Percentiles rank a stretch among this genome's conserved stretches.
phyloP scores from a whole-genome alignment of 2,113 vertebrate species.

The Xenus cinereus region DNA sequence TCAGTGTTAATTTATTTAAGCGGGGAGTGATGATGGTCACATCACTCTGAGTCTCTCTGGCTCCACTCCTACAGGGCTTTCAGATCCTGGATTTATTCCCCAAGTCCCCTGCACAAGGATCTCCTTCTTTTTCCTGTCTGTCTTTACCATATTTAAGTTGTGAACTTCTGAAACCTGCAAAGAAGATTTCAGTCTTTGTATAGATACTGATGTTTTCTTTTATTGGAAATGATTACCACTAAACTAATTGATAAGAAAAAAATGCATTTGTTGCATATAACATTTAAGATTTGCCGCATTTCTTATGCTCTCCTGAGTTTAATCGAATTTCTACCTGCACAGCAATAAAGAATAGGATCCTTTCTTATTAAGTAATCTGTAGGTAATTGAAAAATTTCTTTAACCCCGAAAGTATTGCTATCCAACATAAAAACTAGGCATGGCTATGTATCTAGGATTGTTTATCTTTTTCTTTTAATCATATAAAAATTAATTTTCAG shows the following conservation, averaged over 20 bases:
- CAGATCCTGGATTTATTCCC: background rate
- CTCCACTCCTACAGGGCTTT: background rate
- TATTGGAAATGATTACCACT: background rate
- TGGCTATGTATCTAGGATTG: background rate
- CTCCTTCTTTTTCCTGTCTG: background rate
- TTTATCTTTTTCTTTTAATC: background rate
- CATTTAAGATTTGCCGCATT: background rate
- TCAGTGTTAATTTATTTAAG: background rate
- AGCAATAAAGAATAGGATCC: background rate
- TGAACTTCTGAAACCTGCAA: background rate
- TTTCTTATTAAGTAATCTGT: background rate
- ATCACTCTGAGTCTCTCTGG: background rate
- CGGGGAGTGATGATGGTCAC: background rate
- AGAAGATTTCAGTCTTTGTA: background rate
- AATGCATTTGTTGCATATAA: background rate
- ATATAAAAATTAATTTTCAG: background rate
- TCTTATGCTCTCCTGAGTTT: background rate
- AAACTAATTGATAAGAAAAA: background rate
- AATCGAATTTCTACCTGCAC: background rate
- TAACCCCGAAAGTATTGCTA: background rate
- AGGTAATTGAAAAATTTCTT: background rate
- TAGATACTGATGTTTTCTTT: background rate
- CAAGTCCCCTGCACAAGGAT: background rate
- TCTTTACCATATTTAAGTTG: background rate
- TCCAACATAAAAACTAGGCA: background rate